These are phyloP conservation scores for Datnioides undecimradiatus DNA, from an alignment of 2,113 vertebrate genomes.

Conservation along the genomic window DNA sequence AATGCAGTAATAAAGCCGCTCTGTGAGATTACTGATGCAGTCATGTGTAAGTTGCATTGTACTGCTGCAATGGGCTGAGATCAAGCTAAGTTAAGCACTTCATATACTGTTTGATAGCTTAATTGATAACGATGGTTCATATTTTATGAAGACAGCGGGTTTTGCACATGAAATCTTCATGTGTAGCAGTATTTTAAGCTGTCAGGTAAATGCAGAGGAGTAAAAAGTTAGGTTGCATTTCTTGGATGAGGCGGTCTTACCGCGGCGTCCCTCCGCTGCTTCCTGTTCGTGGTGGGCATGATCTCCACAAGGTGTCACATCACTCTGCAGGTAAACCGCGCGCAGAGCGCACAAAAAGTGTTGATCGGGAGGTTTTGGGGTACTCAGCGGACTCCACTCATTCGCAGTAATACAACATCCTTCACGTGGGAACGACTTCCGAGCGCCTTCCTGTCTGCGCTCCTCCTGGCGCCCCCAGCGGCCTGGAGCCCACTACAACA, in stretches of 20 bases:
- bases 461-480: conserved; percentile 29
- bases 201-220: neutral
- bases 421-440: conserved; percentile 23
- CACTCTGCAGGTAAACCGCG: neutral
- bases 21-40: no score
- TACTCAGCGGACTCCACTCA: no score
- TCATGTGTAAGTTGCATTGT: no score
- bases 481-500: conserved; percentile 21
- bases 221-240: no score
- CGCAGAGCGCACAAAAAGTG: neutral
- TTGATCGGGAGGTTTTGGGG: fast-evolving
- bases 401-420: conserved; percentile 29
- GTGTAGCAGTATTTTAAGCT: no score
- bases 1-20: neutral
- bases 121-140: no score
- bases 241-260: no score
- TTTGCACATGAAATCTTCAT: neutral
- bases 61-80: no score
- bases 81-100: no score
- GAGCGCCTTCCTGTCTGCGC: neutral
- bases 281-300: conserved; percentile 60
- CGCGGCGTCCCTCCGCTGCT: conserved; percentile 70
- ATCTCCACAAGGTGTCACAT: neutral
- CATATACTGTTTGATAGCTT: neutral
- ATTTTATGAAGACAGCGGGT: neutral